Evolutionary conservation across 35 echinoderm and acorn worm species (phyloP), one percentile per base, ranked within the genome.

Genomic region (Anneissia japonica): DNA sequence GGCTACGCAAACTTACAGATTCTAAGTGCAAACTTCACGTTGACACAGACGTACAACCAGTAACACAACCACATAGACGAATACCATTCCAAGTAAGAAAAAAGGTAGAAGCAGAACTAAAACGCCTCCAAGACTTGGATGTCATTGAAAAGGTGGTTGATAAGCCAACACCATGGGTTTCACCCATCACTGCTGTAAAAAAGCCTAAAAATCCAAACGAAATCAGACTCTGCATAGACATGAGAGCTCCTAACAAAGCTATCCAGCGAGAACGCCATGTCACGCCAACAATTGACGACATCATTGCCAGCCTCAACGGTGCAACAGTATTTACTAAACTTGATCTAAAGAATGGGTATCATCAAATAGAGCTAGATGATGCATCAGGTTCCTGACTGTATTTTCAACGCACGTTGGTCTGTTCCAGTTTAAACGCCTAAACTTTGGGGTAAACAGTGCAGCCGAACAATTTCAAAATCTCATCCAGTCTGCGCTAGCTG

Each of bases 391-490:
- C 38, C 56, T 96, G 35, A 96, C 93, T 30, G 84, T 86, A 1
- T 96, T 92, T 80, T 92, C 86, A 38, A 89, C 93, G 23, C 89
- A 91, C 79, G 82, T 86, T 82, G 85, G 89, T 9, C 74, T 91
- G 12, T 95, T 31, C 45, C 85, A 91, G 41, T 89, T 80, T 34
- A 86, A 95, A 38, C 39, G 81, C 40, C 72, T 95, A 32, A 95
- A 91, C 64, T 91, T 95, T 34, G 81, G 89, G 77, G 89, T 95
- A 17, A 88, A 89, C 35, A 82, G 85, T 34, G 93, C 77, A 39
- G 85, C 89, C 31, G 89, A 91, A 39, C 85, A 91, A n/a, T 91
- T 95, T 78, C 89, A 95, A 38, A 84, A 93, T 37, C 31, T 77
- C 34, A 93, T 93, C 23, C 86, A 85, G 32, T 79, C 80, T 31